These are phyloP conservation scores for Dendrocincla fuliginosa DNA, from an alignment of 2,797 vertebrate species.

Conservation along the genomic window DNA sequence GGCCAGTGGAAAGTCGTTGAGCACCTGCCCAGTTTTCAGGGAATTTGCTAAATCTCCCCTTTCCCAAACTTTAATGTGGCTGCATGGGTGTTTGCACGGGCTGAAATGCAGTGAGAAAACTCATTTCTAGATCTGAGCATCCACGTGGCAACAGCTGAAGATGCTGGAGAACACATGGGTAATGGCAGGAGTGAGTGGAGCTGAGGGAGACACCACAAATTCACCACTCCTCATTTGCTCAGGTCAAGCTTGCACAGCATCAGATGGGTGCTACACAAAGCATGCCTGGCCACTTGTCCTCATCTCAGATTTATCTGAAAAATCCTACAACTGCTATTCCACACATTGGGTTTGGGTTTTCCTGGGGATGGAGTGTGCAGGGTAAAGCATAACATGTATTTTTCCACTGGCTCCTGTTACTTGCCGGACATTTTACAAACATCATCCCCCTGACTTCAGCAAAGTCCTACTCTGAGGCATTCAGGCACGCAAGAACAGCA, in stretches of 20 bases:
- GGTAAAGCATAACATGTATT: background rate
- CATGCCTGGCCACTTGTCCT: accelerated
- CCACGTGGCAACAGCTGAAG: accelerated
- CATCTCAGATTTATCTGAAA: background rate
- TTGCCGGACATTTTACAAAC: background rate
- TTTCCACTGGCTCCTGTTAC: conserved; percentile 43
- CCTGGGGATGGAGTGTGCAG: background rate
- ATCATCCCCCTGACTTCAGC: background rate
- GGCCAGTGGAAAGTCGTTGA: background rate
- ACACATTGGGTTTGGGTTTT: accelerated
- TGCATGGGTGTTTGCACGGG: background rate
- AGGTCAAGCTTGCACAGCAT: background rate
- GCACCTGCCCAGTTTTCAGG: background rate
- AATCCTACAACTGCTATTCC: background rate
- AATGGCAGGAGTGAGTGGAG: accelerated
- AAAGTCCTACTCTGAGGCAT: conserved; percentile 21
- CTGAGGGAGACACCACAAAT: background rate
- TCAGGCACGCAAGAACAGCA: conserved; percentile 6
- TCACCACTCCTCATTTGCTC: accelerated
- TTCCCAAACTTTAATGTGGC: background rate
- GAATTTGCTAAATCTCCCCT: background rate
- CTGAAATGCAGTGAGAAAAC: background rate
- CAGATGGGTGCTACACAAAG: accelerated
- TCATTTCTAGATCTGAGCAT: background rate
- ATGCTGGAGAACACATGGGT: accelerated